phyloP scores from a whole-genome alignment of 2,113 vertebrate species.

The Morone chrysops region DNA sequence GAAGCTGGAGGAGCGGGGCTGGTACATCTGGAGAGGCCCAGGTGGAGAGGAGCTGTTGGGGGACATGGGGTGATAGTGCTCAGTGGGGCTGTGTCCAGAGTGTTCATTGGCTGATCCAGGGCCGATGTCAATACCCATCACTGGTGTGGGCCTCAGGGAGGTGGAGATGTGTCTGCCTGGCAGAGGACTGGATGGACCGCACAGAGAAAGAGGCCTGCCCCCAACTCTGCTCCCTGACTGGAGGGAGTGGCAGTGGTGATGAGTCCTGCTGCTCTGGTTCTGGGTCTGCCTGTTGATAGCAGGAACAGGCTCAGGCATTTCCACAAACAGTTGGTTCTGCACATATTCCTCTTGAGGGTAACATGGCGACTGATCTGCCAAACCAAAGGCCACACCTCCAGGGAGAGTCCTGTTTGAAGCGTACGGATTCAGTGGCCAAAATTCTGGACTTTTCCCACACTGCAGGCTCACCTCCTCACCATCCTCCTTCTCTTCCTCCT shows the following conservation, averaged over 20 bases:
- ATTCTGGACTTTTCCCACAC: constrained; percentile 77
- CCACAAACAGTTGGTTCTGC: constrained; percentile 71
- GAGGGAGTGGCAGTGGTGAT: constrained; percentile 88
- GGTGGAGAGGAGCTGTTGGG: constrained; percentile 75
- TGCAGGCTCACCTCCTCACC: constrained; percentile 69
- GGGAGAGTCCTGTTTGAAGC: constrained; percentile 86
- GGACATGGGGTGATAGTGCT: constrained; percentile 75
- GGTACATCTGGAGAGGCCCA: constrained; percentile 67
- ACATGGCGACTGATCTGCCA: constrained; percentile 78
- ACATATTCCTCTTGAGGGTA: constrained; percentile 80
- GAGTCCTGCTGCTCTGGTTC: constrained; percentile 92
- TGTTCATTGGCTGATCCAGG: constrained; percentile 68
- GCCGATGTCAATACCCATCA: constrained; percentile 77
- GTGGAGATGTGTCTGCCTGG: constrained; percentile 81
- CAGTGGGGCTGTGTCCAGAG: constrained; percentile 64
- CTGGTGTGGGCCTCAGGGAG: constrained; percentile 75
- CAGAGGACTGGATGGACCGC: constrained; percentile 88
- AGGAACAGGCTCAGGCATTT: constrained; percentile 80
- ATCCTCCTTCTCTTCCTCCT: constrained; percentile 73
- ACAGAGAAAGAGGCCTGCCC: constrained; percentile 82
- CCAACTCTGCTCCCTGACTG: constrained; percentile 81
- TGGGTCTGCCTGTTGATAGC: constrained; percentile 88
- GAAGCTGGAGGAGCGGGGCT: constrained; percentile 81
- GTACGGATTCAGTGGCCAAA: constrained; percentile 81
- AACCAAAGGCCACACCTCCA: constrained; percentile 78